Evolutionary conservation across 2,888 invertebrate genomes (phyloP).

Genomic region (Petrolisthes manimaculis): DNA sequence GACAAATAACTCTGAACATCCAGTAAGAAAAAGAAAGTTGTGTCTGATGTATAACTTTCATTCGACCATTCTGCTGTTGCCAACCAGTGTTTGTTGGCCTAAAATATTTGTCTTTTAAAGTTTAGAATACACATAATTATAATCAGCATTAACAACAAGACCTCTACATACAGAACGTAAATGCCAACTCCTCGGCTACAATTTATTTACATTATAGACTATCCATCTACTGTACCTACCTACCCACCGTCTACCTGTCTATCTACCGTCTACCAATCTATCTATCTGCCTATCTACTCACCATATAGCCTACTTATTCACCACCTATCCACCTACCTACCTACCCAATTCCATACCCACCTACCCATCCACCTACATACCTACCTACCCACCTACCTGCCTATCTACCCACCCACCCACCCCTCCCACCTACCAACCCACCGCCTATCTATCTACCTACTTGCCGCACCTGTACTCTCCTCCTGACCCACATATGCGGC

Average conservation of each 20-base stretch:
- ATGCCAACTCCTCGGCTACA: not conserved
- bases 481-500: not conserved
- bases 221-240: not conserved
- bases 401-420: not conserved
- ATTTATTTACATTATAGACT: not conserved
- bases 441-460: not conserved
- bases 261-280: not conserved
- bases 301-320: not conserved
- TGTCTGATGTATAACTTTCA: too few relatives aligned
- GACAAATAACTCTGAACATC: too few relatives aligned
- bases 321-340: not conserved
- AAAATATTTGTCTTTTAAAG: too few relatives aligned
- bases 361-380: not conserved
- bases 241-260: not conserved
- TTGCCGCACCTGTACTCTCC: not conserved
- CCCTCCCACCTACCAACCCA: not conserved
- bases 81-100: too few relatives aligned
- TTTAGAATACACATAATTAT: too few relatives aligned
- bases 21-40: too few relatives aligned
- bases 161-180: not conserved
- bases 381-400: not conserved
- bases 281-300: not conserved
- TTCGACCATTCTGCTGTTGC: too few relatives aligned
- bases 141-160: not conserved
- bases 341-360: not conserved